Evolutionary conservation across 2,113 vertebrate genomes (phyloP), one percentile per base, ranked within the genome.

Genomic region (Sphyrna mokarran): DNA sequence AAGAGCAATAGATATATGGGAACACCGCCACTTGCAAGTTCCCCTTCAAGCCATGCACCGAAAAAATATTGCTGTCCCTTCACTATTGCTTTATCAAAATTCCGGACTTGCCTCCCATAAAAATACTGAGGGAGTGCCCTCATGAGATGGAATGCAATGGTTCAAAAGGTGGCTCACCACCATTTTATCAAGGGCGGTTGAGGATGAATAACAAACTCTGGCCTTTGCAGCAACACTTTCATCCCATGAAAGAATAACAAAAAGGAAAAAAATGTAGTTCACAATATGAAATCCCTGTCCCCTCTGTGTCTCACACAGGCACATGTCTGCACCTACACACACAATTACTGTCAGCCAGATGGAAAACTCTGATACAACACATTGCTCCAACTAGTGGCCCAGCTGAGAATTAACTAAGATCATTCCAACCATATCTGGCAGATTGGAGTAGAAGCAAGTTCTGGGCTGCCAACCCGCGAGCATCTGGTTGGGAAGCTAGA

Each of bases 401-500:
- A 48, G 66, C 43, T 72, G 94, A 93, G 89, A 93, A 93, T 58
- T 66, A 63, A 93, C 61, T 40, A 93, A 93, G 89, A 22, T 66
- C 33, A 66, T 93, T 93, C 89, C 61, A 93, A 72, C 94, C 69
- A 72, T 72, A 54, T 23, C 94, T 95, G 69, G 68, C 94, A 95
- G 94, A 95, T 95, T 95, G 94, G 94, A 95, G 94, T 72, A 54
- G 43, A 70, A 95, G 94, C 68, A 95, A 70, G 69, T 70, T 95
- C 40, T 90, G 94, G 40, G 68, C 68, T 95, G 94, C 94, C 94
- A 95, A 95, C 94, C 94, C 69, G 94, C 94, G 23, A 95, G 94
- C 94, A 95, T 95, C 94, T 95, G 94, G 94, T 95, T 95, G 94
- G 40, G 68, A 95, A 95, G 69, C 68, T 69, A 95, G 94, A 95